A percentile compares a stretch with the other conserved stretches of the same genome.
phyloP scores from a whole-genome alignment of 2,797 vertebrate species.

The Myotis myotis region DNA sequence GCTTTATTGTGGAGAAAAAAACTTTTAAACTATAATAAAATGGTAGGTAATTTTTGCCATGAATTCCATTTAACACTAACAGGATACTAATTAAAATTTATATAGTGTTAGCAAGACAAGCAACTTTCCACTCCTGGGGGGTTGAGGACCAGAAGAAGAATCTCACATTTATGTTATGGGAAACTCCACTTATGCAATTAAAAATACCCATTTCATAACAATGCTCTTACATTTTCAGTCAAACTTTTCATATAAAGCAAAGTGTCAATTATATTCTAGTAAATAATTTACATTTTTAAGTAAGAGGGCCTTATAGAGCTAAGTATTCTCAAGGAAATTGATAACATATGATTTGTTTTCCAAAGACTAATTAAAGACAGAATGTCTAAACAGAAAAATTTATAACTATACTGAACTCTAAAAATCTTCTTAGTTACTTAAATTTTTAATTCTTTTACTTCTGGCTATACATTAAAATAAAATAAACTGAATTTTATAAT shows the following conservation, averaged over 20 bases:
- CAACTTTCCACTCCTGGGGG: background rate
- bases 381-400: conserved; percentile 13
- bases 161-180: background rate
- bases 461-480: background rate
- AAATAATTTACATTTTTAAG: conserved; percentile 1
- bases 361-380: background rate
- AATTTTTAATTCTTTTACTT: background rate
- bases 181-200: background rate
- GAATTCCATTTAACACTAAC: conserved; percentile 34
- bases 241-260: background rate
- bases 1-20: background rate
- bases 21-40: conserved; percentile 1
- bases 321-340: conserved; percentile 36
- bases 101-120: conserved; percentile 1
- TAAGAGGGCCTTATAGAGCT: background rate
- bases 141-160: background rate
- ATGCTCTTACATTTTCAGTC: background rate
- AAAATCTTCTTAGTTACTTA: background rate
- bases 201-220: background rate
- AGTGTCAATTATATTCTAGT: background rate
- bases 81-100: conserved; percentile 16
- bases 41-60: background rate
- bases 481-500: background rate
- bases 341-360: background rate
- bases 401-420: background rate